Conservation (phyloP, 2,888 invertebrate species). For the Blera fallax region DNA sequence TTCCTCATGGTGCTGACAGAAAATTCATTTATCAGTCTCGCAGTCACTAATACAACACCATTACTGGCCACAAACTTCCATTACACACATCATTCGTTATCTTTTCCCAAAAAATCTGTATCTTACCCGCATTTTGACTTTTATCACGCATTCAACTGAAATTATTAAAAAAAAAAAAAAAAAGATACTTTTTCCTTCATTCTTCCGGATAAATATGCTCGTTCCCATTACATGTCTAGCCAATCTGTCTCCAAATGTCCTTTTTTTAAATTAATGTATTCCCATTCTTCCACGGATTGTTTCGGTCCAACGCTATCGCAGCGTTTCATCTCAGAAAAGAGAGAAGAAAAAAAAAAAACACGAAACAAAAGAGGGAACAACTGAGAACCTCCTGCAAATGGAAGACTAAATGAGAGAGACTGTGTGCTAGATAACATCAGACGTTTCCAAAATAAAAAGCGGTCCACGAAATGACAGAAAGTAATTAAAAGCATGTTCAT, state of each 20-base stretch:
- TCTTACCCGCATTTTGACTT: conserved; percentile 67
- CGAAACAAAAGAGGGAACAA: not conserved
- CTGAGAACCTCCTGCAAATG: conserved; percentile 21
- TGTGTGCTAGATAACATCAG: conserved; percentile 50
- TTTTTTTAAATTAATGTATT: conserved; percentile 70
- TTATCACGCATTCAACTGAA: conserved; percentile 37
- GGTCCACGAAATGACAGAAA: conserved; percentile 61
- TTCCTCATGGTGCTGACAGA: conserved; percentile 59
- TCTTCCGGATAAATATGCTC: conserved; percentile 42
- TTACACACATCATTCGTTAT: conserved; percentile 69
- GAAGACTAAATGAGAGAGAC: conserved; percentile 46
- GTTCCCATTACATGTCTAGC: conserved; percentile 57
- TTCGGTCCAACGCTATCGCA: conserved; percentile 60
- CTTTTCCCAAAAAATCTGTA: conserved; percentile 45
- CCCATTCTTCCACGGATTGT: conserved; percentile 40
- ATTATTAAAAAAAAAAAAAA: conserved; percentile 55
- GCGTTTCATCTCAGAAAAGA: conserved; percentile 38
- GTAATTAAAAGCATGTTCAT: conserved; percentile 71
- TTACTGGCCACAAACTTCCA: conserved; percentile 66
- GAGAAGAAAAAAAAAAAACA: not conserved
- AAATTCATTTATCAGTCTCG: conserved; percentile 66
- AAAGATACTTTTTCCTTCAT: not conserved
- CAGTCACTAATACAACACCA: conserved; percentile 52
- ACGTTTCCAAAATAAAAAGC: conserved; percentile 27
- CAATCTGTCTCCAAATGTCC: conserved; percentile 69